These are phyloP conservation scores for Poeciliopsis turrubarensis DNA, from an alignment of 2,113 vertebrate genomes.

Conservation along the genomic window DNA sequence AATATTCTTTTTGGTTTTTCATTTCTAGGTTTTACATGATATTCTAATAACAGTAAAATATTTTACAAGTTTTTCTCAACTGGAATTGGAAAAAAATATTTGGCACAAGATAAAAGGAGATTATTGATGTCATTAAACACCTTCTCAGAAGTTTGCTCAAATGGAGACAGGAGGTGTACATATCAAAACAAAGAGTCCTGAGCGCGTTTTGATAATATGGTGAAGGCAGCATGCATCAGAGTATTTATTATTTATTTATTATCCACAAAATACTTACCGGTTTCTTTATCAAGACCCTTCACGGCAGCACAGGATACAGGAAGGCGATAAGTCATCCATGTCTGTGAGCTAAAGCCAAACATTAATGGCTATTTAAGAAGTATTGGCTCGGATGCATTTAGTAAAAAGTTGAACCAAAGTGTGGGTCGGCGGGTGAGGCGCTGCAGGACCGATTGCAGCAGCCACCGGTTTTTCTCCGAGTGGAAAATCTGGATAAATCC, in stretches of 20 bases:
- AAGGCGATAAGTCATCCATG: neutral
- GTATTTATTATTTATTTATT: too few relatives aligned
- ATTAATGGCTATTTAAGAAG: neutral
- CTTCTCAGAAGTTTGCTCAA: neutral
- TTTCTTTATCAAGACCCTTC: neutral
- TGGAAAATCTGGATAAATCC: conserved; percentile 27
- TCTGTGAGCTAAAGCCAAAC: neutral
- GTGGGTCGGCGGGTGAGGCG: neutral
- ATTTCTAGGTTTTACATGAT: neutral
- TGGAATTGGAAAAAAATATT: neutral
- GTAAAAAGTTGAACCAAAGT: rapidly evolving
- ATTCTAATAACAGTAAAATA: neutral
- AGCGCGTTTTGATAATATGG: too few relatives aligned
- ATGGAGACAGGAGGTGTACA: neutral
- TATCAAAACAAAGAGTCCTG: too few relatives aligned
- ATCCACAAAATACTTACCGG: neutral
- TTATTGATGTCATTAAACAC: neutral
- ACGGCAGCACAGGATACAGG: neutral
- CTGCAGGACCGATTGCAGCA: conserved; percentile 4
- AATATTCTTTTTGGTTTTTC: neutral
- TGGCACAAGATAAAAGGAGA: neutral
- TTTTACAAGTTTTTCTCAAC: neutral
- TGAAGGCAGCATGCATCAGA: neutral
- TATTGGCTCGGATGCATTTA: neutral
- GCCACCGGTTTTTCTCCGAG: conserved; percentile 9